These are phyloP conservation scores for Calliphora vicina DNA, from an alignment of 1,140 invertebrate genomes.

Conservation along the genomic window DNA sequence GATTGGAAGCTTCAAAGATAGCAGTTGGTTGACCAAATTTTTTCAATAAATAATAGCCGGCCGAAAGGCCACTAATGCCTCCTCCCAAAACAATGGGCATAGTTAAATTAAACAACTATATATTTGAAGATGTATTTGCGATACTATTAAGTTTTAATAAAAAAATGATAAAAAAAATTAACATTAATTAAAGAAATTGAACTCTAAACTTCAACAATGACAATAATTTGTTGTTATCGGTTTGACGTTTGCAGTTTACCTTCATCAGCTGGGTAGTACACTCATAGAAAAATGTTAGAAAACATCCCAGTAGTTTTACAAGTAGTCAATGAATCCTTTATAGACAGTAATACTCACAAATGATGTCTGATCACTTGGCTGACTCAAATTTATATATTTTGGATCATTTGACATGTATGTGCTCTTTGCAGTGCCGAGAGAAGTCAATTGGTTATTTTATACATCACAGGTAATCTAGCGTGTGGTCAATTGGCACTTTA, in stretches of 20 bases:
- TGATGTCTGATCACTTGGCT: too few relatives aligned
- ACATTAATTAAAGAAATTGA: not conserved
- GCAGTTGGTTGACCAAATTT: constrained; percentile 62
- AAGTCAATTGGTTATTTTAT: too few relatives aligned
- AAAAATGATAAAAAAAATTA: not conserved
- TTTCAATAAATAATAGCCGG: constrained; percentile 71
- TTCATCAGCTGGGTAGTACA: not conserved
- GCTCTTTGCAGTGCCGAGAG: too few relatives aligned
- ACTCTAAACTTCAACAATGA: not conserved
- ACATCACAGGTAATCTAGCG: too few relatives aligned
- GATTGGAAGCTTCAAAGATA: constrained; percentile 74
- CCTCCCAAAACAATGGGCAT: constrained; percentile 67
- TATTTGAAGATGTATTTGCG: not conserved
- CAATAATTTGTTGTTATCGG: not conserved
- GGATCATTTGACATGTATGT: too few relatives aligned
- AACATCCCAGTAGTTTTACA: too few relatives aligned
- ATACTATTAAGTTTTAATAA: not conserved
- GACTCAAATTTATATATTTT: too few relatives aligned
- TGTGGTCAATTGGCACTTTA: too few relatives aligned
- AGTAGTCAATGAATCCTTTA: too few relatives aligned
- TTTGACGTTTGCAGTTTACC: not conserved
- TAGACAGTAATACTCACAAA: too few relatives aligned
- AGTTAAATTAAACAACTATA: too few relatives aligned
- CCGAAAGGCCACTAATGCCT: constrained; percentile 70
- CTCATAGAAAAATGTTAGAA: not conserved